Evolutionary conservation across 2,888 invertebrate genomes (phyloP).

Genomic region (Chrysotoxum bicinctum): DNA sequence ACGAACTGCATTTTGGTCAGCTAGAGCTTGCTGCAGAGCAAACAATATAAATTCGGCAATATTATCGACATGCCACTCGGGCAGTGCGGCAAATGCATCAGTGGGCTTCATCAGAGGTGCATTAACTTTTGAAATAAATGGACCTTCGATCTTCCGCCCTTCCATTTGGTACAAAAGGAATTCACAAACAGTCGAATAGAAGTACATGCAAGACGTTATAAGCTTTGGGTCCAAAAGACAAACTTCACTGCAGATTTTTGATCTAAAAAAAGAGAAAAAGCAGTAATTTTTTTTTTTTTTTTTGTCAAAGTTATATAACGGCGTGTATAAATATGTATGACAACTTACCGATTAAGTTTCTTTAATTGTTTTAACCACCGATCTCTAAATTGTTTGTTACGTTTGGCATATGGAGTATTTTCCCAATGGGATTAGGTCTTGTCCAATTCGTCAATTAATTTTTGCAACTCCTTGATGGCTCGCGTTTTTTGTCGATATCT

Average conservation of each 20-base stretch:
- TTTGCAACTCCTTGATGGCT: conserved; percentile 89
- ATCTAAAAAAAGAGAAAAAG: conserved; percentile 82
- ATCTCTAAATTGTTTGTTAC: conserved; percentile 92
- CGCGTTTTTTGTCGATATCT: conserved; percentile 90
- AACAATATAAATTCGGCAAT: conserved; percentile 97
- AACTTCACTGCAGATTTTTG: conserved; percentile 95
- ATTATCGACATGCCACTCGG: conserved; percentile 99
- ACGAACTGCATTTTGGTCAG: conserved; percentile 84
- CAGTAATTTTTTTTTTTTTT: neutral
- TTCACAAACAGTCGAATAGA: conserved; percentile 93
- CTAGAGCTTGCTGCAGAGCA: conserved; percentile 91
- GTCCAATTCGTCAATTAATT: conserved; percentile 92
- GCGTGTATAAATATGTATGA: neutral
- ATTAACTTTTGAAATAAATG: conserved; percentile 83
- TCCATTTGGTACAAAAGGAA: conserved; percentile 88
- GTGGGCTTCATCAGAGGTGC: conserved; percentile 85
- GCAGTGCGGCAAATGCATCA: conserved; percentile 92
- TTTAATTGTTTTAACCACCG: conserved; percentile 95
- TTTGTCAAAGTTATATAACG: neutral
- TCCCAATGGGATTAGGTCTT: conserved; percentile 92
- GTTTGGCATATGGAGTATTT: conserved; percentile 87
- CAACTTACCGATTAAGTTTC: conserved; percentile 85
- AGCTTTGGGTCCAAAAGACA: conserved; percentile 92
- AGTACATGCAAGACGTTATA: conserved; percentile 91
- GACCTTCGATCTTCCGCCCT: conserved; percentile 82